A percentile compares a stretch with the other conserved stretches of the same genome.
Evolutionary conservation across 2,888 invertebrate genomes (phyloP).

Genomic region (Netelia virgata): DNA sequence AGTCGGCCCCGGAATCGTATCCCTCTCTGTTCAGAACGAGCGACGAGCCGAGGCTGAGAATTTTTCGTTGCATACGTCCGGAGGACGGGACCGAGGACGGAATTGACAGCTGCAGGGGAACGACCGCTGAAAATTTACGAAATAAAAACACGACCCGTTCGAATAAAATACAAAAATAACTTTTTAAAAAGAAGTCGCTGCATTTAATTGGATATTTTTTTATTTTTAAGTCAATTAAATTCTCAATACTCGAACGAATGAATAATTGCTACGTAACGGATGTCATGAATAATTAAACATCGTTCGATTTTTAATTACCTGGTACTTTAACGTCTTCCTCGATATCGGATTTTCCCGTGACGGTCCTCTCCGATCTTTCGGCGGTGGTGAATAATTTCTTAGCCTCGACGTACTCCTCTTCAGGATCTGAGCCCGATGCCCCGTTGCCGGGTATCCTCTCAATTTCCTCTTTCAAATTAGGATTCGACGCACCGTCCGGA

Average conservation of each 20-base stretch:
- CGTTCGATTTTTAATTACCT: constrained; percentile 71
- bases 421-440: constrained; percentile 88
- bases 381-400: constrained; percentile 81
- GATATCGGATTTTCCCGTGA: constrained; percentile 84
- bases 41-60: constrained; percentile 88
- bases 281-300: not conserved
- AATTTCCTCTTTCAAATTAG: constrained; percentile 91
- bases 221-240: not conserved
- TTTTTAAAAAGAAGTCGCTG: not conserved
- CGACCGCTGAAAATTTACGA: constrained; percentile 73
- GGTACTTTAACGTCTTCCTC: constrained; percentile 81
- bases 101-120: constrained; percentile 80
- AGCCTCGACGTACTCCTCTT: constrained; percentile 85
- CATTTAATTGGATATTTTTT: not conserved
- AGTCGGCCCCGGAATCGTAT: constrained; percentile 94
- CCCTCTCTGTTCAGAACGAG: constrained; percentile 90
- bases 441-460: constrained; percentile 88
- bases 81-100: constrained; percentile 88
- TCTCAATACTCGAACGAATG: too few species aligned
- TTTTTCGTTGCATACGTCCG: constrained; percentile 88
- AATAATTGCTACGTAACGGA: too few species aligned
- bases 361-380: constrained; percentile 82
- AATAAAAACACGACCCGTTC: constrained; percentile 2
- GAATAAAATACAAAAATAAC: not conserved
- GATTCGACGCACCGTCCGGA: constrained; percentile 97